phyloP scores from a whole-genome alignment of 2,113 vertebrate genomes.

The sheep (Ovis aries) region DNA sequence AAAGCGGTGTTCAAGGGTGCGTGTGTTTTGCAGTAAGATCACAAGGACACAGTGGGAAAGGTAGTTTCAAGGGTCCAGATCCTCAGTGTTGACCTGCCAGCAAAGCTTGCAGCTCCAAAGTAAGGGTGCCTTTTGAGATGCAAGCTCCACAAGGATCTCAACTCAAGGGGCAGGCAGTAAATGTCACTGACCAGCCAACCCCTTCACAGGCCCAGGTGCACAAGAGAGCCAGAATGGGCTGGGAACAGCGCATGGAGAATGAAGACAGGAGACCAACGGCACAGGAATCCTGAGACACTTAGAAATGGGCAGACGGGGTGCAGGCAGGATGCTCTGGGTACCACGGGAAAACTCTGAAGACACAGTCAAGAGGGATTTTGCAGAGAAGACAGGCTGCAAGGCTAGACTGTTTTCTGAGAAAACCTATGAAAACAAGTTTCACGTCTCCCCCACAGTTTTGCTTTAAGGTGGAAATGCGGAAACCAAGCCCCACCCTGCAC shows the following conservation, averaged over 20 bases:
- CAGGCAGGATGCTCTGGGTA: neutral
- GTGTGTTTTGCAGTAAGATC: neutral
- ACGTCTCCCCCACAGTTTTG: neutral
- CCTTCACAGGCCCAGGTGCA: too few species aligned
- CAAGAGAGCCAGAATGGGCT: neutral
- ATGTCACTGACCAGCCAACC: too few species aligned
- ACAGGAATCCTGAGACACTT: fast-evolving
- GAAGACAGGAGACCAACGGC: too few species aligned
- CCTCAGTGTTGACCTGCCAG: neutral
- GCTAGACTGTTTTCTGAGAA: neutral
- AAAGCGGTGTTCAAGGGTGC: neutral
- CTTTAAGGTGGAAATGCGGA: neutral
- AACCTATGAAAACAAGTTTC: neutral
- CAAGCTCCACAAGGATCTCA: neutral
- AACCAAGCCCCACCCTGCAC: neutral
- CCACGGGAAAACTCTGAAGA: neutral
- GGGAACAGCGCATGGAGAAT: fast-evolving
- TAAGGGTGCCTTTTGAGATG: neutral
- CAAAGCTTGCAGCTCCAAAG: neutral
- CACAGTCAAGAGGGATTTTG: neutral
- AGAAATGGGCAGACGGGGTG: neutral
- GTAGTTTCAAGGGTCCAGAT: neutral
- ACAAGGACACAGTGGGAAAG: neutral
- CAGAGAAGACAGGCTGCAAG: neutral
- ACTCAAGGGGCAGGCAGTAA: neutral